Conservation (phyloP, 2,113 vertebrate species). For the Arvicanthis niloticus region DNA sequence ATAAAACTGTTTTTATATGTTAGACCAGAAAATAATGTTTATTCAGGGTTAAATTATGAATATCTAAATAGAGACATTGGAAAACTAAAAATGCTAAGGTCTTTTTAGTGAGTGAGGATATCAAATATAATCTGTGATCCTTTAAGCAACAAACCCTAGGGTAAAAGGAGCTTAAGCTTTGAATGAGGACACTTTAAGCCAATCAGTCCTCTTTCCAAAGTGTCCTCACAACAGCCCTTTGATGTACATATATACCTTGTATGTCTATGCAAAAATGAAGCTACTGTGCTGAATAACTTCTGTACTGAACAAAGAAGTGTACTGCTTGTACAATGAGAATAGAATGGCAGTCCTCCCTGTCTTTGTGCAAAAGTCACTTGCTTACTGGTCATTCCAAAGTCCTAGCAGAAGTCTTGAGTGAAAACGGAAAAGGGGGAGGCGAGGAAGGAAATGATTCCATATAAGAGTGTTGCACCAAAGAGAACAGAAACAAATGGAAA, state of each 20-base stretch:
- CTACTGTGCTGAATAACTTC: background rate
- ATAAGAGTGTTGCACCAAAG: background rate
- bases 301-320: background rate
- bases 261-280: background rate
- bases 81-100: conserved; percentile 28
- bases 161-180: background rate
- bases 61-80: background rate
- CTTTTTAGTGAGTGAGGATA: background rate
- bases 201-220: background rate
- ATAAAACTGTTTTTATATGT: conserved; percentile 44
- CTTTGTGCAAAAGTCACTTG: background rate
- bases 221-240: background rate
- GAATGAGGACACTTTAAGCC: background rate
- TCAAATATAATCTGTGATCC: background rate
- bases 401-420: background rate
- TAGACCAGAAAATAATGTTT: conserved; percentile 23
- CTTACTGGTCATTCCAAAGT: background rate
- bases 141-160: background rate
- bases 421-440: background rate
- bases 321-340: background rate
- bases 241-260: background rate
- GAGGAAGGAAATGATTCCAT: background rate
- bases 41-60: conserved; percentile 8
- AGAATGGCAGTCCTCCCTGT: background rate
- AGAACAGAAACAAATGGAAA: background rate